Conservation (phyloP, 1,140 invertebrate species). For the Drosophila pectinifera region DNA sequence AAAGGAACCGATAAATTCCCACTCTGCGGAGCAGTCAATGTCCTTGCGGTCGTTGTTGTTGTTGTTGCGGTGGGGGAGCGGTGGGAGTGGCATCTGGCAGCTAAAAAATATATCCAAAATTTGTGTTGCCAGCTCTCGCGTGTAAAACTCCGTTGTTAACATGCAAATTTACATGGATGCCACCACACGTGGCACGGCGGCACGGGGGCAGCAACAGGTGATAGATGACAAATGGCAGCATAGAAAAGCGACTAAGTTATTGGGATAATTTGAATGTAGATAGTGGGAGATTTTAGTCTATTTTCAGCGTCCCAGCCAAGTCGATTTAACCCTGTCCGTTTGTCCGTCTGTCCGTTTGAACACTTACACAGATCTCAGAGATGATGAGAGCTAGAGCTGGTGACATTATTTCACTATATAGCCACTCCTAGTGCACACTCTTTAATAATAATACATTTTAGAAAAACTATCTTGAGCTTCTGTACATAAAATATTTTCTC, state of each 20-base stretch:
- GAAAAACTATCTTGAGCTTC: no score
- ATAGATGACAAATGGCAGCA: slow-evolving; percentile 50
- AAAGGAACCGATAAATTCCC: slow-evolving; percentile 16
- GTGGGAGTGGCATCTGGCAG: slow-evolving; percentile 28
- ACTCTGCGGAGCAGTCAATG: slow-evolving; percentile 22
- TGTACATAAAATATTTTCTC: no score
- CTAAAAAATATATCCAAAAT: slow-evolving; percentile 44
- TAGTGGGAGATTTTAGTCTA: background rate
- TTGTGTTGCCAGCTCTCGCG: slow-evolving; percentile 49
- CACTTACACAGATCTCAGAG: background rate
- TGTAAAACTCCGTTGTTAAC: slow-evolving; percentile 71
- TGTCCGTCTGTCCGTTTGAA: no score
- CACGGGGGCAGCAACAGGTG: slow-evolving; percentile 43
- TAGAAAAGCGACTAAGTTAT: slow-evolving; percentile 9
- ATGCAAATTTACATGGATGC: slow-evolving; percentile 63
- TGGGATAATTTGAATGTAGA: slow-evolving; percentile 1
- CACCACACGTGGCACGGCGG: slow-evolving; percentile 12
- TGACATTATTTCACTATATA: no score
- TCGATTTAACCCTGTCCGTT: background rate
- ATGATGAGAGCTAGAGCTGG: no score
- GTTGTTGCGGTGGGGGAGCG: slow-evolving; percentile 7
- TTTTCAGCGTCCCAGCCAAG: background rate
- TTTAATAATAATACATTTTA: no score
- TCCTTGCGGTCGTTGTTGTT: slow-evolving; percentile 14
- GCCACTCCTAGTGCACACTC: no score